Evolutionary conservation across 2,797 vertebrate genomes (phyloP), one percentile per base, ranked within the genome.

Genomic region (Cirrhinus mrigala): DNA sequence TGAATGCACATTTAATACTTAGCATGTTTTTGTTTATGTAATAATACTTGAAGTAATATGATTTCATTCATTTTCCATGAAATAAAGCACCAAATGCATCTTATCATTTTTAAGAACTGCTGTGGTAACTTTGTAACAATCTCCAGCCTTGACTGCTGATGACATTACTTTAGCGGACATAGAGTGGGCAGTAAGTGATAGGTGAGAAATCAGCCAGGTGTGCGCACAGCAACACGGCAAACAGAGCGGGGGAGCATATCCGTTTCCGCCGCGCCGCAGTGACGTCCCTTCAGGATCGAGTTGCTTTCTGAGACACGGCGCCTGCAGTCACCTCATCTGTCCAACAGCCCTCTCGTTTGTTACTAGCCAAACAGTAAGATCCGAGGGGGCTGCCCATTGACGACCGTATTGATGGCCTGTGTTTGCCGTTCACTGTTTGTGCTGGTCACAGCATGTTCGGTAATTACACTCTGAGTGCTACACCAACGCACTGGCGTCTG

Each of bases 381-480:
- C 48, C 8, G 54, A 87, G 58, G 74, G 56, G 56, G 62, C 52
- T 73, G 46, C 10, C 50, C 60, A 82, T 83, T 20, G 29, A 52
- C 14, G 7, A 48, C n/a, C 18, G 20, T 70, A 77, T 62, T 78
- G 82, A 64, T 58, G 80, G 77, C 56, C 77, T 66, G 83, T 90
- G 85, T 89, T 88, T 88, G 84, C 82, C 66, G 48, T 83, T 81
- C 70, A 69, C 79, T 89, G 87, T 89, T 89, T 88, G 86, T 91
- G 85, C 68, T 84, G 86, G 46, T 87, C 62, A 90, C 88, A 88
- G 89, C 89, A 88, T 88, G 89, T 90, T 86, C 70, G 22, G 84
- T 90, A 89, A 90, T 88, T 90, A 68, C 78, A 27, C 76, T 89
- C 46, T 52, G 74, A 85, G 84, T 81, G 77, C 62, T 69, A 80